These are phyloP conservation scores for Diadophis punctatus DNA, from an alignment of 2,113 vertebrate species.

Conservation along the genomic window DNA sequence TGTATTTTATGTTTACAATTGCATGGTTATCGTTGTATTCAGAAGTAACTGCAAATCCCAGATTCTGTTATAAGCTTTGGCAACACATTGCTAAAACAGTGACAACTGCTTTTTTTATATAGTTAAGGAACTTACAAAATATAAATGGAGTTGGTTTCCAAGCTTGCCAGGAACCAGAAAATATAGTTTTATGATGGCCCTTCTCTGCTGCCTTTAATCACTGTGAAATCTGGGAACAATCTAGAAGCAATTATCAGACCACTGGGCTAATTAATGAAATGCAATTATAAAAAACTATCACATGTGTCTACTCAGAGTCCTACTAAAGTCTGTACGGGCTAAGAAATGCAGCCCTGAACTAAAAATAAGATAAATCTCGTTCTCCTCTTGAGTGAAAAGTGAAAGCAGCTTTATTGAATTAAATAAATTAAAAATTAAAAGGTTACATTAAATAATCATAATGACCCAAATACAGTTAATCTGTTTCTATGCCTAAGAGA, in stretches of 20 bases:
- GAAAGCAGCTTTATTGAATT: neutral
- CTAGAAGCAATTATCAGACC: neutral
- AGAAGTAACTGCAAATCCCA: neutral
- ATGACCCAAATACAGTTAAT: neutral
- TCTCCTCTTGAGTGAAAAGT: neutral
- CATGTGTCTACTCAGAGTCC: neutral
- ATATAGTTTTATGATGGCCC: neutral
- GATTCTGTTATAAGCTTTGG: neutral
- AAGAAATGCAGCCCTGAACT: neutral
- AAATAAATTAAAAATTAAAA: neutral
- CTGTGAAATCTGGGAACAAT: neutral
- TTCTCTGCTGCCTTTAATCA: neutral
- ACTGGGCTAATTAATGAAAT: neutral
- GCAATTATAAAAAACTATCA: neutral
- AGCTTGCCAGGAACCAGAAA: neutral
- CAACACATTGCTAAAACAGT: neutral
- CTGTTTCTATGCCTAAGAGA: neutral
- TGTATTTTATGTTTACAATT: neutral
- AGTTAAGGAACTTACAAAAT: neutral
- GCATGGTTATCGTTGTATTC: fast-evolving
- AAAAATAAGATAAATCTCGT: neutral
- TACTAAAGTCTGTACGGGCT: neutral
- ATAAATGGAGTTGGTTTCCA: neutral
- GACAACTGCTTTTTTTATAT: neutral
- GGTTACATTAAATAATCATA: neutral